These are phyloP conservation scores for Pithys albifrons DNA, from an alignment of 2,113 vertebrate genomes.

Conservation along the genomic window DNA sequence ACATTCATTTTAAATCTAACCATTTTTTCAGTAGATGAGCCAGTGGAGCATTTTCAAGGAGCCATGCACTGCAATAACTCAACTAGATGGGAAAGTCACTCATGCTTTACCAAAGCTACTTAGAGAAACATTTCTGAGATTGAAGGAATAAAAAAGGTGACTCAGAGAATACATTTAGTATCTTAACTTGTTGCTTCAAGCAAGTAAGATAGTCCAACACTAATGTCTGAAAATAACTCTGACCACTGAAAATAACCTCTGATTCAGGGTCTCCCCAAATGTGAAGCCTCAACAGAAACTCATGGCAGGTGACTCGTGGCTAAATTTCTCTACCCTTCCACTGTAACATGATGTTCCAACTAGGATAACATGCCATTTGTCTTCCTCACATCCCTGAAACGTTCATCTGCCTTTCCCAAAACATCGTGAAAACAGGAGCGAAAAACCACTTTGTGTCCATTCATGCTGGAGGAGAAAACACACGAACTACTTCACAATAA, in stretches of 20 bases:
- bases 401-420: not conserved
- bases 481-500: not conserved
- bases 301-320: not conserved
- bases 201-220: not conserved
- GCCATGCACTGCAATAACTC: not conserved
- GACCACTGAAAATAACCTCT: not conserved
- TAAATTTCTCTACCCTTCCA: no score
- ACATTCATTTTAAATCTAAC: not conserved
- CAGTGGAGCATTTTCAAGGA: not conserved
- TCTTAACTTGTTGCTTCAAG: not conserved
- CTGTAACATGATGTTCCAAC: fast-evolving
- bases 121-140: not conserved
- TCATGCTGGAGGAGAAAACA: fast-evolving
- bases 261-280: no score
- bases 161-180: not conserved
- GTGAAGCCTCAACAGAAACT: not conserved
- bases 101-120: not conserved
- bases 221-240: not conserved
- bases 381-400: not conserved
- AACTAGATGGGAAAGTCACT: not conserved
- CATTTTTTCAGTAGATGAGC: not conserved
- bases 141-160: not conserved
- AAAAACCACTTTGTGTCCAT: fast-evolving
- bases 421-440: fast-evolving
- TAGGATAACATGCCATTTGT: fast-evolving